Percentiles rank a stretch among this genome's conserved stretches.
Evolutionary conservation across 1,140 invertebrate species (phyloP).

Genomic region (Stratiolaelaps scimitus): DNA sequence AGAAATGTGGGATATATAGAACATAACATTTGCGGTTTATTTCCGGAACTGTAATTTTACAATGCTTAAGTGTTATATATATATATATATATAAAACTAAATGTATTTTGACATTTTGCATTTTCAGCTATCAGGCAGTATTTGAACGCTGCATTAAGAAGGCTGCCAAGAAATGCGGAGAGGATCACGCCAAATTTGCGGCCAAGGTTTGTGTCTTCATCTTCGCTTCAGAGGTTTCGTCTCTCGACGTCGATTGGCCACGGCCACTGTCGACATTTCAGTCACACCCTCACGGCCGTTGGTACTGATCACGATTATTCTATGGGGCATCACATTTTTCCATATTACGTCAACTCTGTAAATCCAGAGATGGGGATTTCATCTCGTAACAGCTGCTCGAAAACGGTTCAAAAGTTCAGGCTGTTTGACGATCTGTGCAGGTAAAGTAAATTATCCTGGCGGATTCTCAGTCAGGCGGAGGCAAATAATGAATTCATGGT

Average conservation of each 20-base stretch:
- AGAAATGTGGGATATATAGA: too few species aligned
- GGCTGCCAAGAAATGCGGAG: not conserved
- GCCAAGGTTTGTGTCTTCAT: not conserved
- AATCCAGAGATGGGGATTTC: not conserved
- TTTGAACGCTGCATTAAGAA: conserved; percentile 5
- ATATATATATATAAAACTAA: too few species aligned
- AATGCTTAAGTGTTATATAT: too few species aligned
- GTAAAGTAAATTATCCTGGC: too few species aligned
- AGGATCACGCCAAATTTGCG: not conserved
- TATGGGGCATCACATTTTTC: not conserved
- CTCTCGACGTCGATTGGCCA: not conserved
- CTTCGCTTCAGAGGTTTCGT: not conserved
- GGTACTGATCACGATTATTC: not conserved
- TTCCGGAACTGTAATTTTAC: too few species aligned
- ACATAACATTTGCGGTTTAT: too few species aligned
- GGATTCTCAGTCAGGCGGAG: too few species aligned
- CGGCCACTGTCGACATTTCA: not conserved
- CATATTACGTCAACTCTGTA: conserved; percentile 3
- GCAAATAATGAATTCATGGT: too few species aligned
- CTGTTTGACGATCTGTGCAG: too few species aligned
- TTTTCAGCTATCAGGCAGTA: conserved; percentile 6
- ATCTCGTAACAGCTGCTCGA: not conserved
- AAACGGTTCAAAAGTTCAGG: not conserved
- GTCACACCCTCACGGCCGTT: not conserved
- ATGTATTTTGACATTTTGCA: too few species aligned